phyloP scores from a whole-genome alignment of 2,888 invertebrate genomes.

The Helicoverpa assulta region DNA sequence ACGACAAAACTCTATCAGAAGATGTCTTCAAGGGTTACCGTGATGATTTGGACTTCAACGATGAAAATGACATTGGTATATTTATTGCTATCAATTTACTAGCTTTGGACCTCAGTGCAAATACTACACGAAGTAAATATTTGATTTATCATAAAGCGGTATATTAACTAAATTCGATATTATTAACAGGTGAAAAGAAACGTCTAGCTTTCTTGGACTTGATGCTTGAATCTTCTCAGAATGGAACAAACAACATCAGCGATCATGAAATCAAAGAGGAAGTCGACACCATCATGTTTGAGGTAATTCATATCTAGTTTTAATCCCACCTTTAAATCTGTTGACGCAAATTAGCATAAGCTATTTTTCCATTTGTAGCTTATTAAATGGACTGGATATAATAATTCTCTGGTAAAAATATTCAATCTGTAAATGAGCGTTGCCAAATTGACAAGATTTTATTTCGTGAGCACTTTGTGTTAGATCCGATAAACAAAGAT shows the following conservation, averaged over 20 bases:
- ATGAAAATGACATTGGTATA: conserved; percentile 94
- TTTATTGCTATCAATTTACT: neutral
- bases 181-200: conserved; percentile 92
- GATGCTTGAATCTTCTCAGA: conserved; percentile 95
- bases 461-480: too few species aligned
- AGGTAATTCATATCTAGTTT: conserved; percentile 85
- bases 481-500: too few species aligned
- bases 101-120: neutral
- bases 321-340: neutral
- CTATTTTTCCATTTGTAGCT: neutral
- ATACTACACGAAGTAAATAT: too few species aligned
- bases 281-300: conserved; percentile 97
- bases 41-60: conserved; percentile 95
- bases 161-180: neutral
- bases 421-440: too few species aligned
- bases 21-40: conserved; percentile 92
- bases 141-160: too few species aligned
- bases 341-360: neutral
- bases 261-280: conserved; percentile 96
- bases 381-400: too few species aligned
- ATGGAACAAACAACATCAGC: conserved; percentile 92
- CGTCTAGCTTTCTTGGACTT: conserved; percentile 97
- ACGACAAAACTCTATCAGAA: conserved; percentile 81
- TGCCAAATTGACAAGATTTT: too few species aligned
- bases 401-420: too few species aligned